Percentiles rank a stretch among this genome's conserved stretches.
These are phyloP conservation scores for Parauchenoglanis ngamensis DNA, from an alignment of 2,797 vertebrate species.

Conservation along the genomic window DNA sequence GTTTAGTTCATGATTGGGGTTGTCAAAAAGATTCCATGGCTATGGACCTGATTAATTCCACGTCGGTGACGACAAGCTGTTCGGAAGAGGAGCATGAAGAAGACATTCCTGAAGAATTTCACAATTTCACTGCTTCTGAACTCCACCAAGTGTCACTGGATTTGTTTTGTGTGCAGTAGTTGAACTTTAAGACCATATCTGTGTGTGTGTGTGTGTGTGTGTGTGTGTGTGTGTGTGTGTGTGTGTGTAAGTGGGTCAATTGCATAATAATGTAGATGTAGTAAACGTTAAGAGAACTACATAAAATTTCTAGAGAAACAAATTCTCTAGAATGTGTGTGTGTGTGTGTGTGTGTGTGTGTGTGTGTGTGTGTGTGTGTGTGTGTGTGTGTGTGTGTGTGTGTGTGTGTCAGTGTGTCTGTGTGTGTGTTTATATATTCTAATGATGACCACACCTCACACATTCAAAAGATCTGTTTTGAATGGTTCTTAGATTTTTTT, in stretches of 20 bases:
- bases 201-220: constrained; percentile 1
- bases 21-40: not conserved
- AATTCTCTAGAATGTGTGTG: not conserved
- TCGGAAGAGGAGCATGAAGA: not conserved
- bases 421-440: too few relatives aligned
- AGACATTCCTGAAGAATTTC: not conserved
- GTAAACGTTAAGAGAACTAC: not conserved
- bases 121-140: not conserved
- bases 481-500: too few relatives aligned
- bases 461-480: too few relatives aligned
- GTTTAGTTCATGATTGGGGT: not conserved
- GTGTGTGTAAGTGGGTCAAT: not conserved
- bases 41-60: not conserved
- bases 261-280: not conserved
- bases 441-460: too few relatives aligned
- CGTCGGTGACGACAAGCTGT: not conserved
- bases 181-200: not conserved
- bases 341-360: not conserved
- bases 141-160: not conserved
- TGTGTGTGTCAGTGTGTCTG: not conserved
- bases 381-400: not conserved
- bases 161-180: not conserved
- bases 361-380: too few relatives aligned
- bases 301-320: not conserved
- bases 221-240: constrained; percentile 6